Evolutionary conservation across 1,140 invertebrate species (phyloP).

Genomic region (Brachystomella parvula): DNA sequence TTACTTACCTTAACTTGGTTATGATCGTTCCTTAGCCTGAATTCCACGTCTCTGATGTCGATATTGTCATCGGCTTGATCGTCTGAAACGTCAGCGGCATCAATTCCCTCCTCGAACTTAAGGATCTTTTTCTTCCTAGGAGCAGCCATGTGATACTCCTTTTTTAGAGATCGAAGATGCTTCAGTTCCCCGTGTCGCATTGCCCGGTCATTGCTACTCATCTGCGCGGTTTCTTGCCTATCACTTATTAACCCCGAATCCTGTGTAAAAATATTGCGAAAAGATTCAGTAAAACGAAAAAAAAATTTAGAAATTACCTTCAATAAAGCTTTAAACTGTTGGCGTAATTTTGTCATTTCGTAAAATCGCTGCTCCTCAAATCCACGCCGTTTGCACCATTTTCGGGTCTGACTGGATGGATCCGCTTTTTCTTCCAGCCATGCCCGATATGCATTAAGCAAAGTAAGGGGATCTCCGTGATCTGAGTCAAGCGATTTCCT

Average conservation of each 20-base stretch:
- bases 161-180: conserved; percentile 68
- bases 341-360: conserved; percentile 84
- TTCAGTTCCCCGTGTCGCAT: conserved; percentile 78
- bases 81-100: conserved; percentile 12
- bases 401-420: conserved; percentile 48
- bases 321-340: conserved; percentile 79
- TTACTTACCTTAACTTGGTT: conserved; percentile 52
- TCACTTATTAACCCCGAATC: conserved; percentile 61
- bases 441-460: conserved; percentile 79
- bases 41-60: conserved; percentile 89
- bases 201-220: conserved; percentile 67
- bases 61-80: conserved; percentile 48
- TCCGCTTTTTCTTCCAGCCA: conserved; percentile 71
- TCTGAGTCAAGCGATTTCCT: conserved; percentile 77
- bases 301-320: conserved; percentile 48
- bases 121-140: conserved; percentile 66
- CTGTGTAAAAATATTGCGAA: conserved; percentile 39
- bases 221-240: conserved; percentile 45
- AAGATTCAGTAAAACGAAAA: not conserved
- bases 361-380: conserved; percentile 95
- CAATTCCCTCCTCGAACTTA: conserved; percentile 44
- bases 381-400: conserved; percentile 79
- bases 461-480: conserved; percentile 90
- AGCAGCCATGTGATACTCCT: conserved; percentile 55
- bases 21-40: conserved; percentile 64